A percentile compares a stretch with the other conserved stretches of the same genome.
Evolutionary conservation across 2,888 invertebrate species (phyloP).

Genomic region (Stenchaetothrips biformis): DNA sequence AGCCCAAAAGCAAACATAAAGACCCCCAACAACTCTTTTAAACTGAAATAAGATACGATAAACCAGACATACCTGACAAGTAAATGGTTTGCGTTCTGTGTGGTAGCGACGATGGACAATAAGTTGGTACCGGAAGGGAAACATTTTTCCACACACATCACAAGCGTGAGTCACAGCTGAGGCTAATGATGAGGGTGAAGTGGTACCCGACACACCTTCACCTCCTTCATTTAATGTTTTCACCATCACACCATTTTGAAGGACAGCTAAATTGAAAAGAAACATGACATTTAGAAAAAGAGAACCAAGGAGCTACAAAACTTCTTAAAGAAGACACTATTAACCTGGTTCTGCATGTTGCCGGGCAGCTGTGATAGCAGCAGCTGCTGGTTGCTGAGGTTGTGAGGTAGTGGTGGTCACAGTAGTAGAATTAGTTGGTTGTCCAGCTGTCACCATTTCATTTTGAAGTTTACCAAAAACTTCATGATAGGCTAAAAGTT

Average conservation of each 20-base stretch:
- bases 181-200: slow-evolving; percentile 48
- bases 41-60: slow-evolving; percentile 26
- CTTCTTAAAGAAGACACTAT: background rate
- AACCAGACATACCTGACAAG: slow-evolving; percentile 50
- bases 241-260: slow-evolving; percentile 7
- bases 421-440: slow-evolving; percentile 23
- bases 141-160: slow-evolving; percentile 80
- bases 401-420: slow-evolving; percentile 27
- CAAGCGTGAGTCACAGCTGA: slow-evolving; percentile 66
- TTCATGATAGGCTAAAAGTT: slow-evolving; percentile 78
- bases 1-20: slow-evolving; percentile 38
- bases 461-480: slow-evolving; percentile 69
- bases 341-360: slow-evolving; percentile 23
- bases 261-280: background rate
- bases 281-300: background rate
- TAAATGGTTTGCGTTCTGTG: slow-evolving; percentile 78
- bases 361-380: slow-evolving; percentile 27
- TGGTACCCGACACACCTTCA: background rate
- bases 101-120: slow-evolving; percentile 82
- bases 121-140: slow-evolving; percentile 80
- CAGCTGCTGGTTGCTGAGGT: slow-evolving; percentile 28
- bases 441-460: slow-evolving; percentile 49
- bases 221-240: slow-evolving; percentile 16
- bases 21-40: background rate
- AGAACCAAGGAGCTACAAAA: background rate